Evolutionary conservation across 2,113 vertebrate species (phyloP).

Genomic region (Sciurus niger): DNA sequence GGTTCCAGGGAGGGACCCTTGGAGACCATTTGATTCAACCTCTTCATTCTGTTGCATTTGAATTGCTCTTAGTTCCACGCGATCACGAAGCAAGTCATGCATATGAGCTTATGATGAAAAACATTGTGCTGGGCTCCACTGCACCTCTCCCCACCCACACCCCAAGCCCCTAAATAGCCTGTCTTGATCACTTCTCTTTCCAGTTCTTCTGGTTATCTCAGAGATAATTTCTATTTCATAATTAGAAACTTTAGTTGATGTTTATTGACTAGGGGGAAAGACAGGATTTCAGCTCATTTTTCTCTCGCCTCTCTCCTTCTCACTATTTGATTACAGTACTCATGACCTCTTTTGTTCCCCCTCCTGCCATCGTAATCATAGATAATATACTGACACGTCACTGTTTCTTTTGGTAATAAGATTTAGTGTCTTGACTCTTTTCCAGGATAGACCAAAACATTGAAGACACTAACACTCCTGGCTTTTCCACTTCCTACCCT

Average conservation of each 20-base stretch:
- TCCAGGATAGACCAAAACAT: neutral
- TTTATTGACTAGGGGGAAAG: neutral
- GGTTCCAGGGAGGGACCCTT: neutral
- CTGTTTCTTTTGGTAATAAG: neutral
- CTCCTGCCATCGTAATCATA: neutral
- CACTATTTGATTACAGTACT: neutral
- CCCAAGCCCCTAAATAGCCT: neutral
- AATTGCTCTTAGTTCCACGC: neutral
- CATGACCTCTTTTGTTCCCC: neutral
- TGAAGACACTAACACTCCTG: neutral
- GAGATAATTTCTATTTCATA: neutral
- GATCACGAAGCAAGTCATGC: neutral
- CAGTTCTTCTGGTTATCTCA: neutral
- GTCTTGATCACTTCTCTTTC: neutral
- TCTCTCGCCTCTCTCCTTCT: neutral
- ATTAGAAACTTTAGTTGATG: neutral
- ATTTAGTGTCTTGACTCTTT: neutral
- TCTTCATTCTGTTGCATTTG: constrained; percentile 26
- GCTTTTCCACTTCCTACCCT: neutral
- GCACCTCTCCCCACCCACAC: too few species aligned
- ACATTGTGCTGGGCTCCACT: accelerated
- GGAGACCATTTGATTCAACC: neutral
- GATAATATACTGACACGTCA: neutral
- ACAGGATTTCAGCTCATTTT: neutral
- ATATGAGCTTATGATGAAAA: neutral